Evolutionary conservation across 30 jellyfish, hydroid and myxozoan genomes (phyloP).

Genomic region (Aurelia aurita): DNA sequence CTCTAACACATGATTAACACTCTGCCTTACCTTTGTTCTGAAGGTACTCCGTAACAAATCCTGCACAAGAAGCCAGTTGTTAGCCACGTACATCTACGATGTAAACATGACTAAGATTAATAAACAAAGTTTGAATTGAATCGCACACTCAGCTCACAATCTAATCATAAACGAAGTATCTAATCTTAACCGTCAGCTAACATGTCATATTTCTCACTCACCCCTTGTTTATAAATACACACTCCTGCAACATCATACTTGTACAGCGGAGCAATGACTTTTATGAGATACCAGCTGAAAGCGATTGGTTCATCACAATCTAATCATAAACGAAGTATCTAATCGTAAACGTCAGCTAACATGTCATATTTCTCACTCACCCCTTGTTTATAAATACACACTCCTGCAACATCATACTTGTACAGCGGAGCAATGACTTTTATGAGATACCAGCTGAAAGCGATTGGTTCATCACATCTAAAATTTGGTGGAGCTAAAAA

Average conservation of each 20-base stretch:
- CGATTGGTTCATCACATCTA: conserved; percentile 31
- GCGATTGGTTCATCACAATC: not conserved
- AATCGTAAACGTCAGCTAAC: not conserved
- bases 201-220: not conserved
- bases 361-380: conserved; percentile 2
- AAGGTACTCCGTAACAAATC: conserved; percentile 59
- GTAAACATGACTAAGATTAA: too few species aligned
- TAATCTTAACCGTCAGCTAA: not conserved
- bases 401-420: conserved; percentile 48
- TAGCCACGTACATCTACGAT: conserved; percentile 54
- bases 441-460: conserved; percentile 57
- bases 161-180: not conserved
- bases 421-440: conserved; percentile 48
- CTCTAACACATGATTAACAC: too few species aligned
- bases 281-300: conserved; percentile 53
- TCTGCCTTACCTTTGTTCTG: conserved; percentile 48
- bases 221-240: conserved; percentile 24
- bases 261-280: conserved; percentile 50
- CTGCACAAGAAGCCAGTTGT: conserved; percentile 78
- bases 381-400: conserved; percentile 9
- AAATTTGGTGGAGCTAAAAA: conserved; percentile 20
- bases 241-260: conserved; percentile 45
- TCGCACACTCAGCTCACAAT: too few species aligned
- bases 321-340: too few species aligned
- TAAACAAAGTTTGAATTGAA: too few species aligned